Percentiles rank a stretch among this genome's conserved stretches.
Conservation (phyloP, 2,113 vertebrate species). For the Colossoma macropomum region DNA sequence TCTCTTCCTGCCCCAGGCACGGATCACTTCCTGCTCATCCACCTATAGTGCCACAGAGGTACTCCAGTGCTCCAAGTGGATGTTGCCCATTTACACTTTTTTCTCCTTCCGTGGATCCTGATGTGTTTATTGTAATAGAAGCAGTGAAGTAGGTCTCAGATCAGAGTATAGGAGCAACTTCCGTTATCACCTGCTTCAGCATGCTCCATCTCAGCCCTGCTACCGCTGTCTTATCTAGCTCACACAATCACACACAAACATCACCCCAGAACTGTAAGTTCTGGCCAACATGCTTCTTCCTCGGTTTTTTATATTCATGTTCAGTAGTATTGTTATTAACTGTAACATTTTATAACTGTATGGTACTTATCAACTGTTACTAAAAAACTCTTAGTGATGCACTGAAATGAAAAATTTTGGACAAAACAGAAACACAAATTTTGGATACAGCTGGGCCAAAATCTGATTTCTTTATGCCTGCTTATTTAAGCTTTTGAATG, state of each 20-base stretch:
- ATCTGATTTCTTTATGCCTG: too few relatives aligned
- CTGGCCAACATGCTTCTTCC: not conserved
- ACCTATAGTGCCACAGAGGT: slow-evolving; percentile 93
- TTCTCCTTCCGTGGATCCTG: not conserved
- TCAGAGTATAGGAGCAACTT: not conserved
- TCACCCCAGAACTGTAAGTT: not conserved
- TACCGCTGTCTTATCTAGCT: not conserved
- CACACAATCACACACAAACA: not conserved
- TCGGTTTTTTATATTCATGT: not conserved
- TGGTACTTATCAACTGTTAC: not conserved
- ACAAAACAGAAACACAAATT: too few relatives aligned
- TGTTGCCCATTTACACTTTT: slow-evolving; percentile 1
- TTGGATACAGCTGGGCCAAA: too few relatives aligned
- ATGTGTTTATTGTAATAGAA: not conserved
- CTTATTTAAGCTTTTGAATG: too few relatives aligned
- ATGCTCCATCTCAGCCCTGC: not conserved
- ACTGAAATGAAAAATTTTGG: too few relatives aligned
- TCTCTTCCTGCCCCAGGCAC: slow-evolving; percentile 84
- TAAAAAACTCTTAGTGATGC: not conserved
- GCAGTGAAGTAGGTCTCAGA: not conserved
- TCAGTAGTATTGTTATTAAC: not conserved
- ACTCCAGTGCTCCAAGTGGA: slow-evolving; percentile 73
- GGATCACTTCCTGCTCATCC: slow-evolving; percentile 90
- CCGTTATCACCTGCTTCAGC: slow-evolving; percentile 1
- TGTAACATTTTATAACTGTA: not conserved